These are phyloP conservation scores for Aspidapion aeneum DNA, from an alignment of 2,888 invertebrate species.

Conservation along the genomic window DNA sequence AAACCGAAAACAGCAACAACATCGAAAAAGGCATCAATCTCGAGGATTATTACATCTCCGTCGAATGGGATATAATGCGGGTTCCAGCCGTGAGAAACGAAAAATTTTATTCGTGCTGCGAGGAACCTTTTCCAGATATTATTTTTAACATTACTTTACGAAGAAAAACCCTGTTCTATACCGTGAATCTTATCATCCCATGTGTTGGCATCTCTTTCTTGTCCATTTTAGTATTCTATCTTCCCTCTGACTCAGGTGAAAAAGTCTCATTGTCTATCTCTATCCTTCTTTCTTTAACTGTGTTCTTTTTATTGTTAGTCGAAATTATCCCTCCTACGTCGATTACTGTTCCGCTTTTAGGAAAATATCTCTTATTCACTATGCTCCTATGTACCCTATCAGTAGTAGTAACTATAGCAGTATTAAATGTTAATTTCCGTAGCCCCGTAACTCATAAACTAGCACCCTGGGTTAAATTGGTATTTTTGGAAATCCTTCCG, in stretches of 20 bases:
- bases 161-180: slow-evolving; percentile 95
- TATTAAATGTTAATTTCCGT: slow-evolving; percentile 89
- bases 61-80: slow-evolving; percentile 97
- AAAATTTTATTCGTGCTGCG: slow-evolving; percentile 96
- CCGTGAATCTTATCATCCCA: slow-evolving; percentile 95
- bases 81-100: slow-evolving; percentile 88
- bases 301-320: slow-evolving; percentile 89
- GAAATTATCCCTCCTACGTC: slow-evolving; percentile 95
- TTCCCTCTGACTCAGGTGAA: slow-evolving; percentile 97
- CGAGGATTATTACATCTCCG: slow-evolving; percentile 93
- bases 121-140: slow-evolving; percentile 95
- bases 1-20: slow-evolving; percentile 81
- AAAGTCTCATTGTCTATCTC: slow-evolving; percentile 96
- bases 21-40: slow-evolving; percentile 90
- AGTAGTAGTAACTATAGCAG: slow-evolving; percentile 90
- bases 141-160: slow-evolving; percentile 95
- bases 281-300: slow-evolving; percentile 87
- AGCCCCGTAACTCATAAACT: slow-evolving; percentile 91
- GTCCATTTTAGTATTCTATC: slow-evolving; percentile 94
- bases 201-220: slow-evolving; percentile 97
- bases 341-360: slow-evolving; percentile 84
- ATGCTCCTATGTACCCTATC: slow-evolving; percentile 93
- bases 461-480: slow-evolving; percentile 85
- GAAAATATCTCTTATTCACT: slow-evolving; percentile 86
- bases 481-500: slow-evolving; percentile 84